Percentiles rank a stretch among this genome's conserved stretches.
Evolutionary conservation across 2,888 invertebrate genomes (phyloP).

Genomic region (Resseliella maxima): DNA sequence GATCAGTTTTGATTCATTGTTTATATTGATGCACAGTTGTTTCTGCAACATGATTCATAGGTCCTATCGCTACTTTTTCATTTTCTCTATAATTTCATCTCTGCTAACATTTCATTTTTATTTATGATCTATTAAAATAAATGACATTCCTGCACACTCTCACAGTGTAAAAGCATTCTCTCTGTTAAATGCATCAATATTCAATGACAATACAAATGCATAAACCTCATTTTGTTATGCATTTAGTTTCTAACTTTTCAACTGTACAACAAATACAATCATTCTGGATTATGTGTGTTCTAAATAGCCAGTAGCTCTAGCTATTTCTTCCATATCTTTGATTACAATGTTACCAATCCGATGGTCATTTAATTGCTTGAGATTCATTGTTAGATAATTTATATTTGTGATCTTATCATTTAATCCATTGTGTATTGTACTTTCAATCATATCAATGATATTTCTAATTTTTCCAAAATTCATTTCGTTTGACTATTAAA

Average conservation of each 20-base stretch:
- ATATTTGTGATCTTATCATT: too few species aligned
- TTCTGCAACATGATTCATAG: too few species aligned
- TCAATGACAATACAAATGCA: neutral
- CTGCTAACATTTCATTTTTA: too few species aligned
- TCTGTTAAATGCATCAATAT: neutral
- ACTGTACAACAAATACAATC: neutral
- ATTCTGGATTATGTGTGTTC: neutral
- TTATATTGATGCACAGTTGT: too few species aligned
- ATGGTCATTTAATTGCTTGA: neutral
- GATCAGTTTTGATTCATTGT: too few species aligned
- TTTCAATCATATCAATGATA: neutral
- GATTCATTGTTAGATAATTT: conserved; percentile 8
- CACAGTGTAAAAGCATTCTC: neutral
- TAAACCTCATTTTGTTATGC: neutral
- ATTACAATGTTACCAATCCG: neutral
- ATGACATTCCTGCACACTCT: neutral
- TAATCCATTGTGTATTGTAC: too few species aligned
- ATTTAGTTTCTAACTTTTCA: conserved; percentile 5
- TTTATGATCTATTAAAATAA: too few species aligned
- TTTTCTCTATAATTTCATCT: too few species aligned
- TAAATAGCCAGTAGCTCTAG: neutral
- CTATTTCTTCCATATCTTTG: neutral
- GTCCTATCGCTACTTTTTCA: too few species aligned
- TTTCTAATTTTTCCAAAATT: neutral
- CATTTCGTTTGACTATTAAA: neutral